A percentile compares a stretch with the other conserved stretches of the same genome.
Evolutionary conservation across 2,113 vertebrate species (phyloP).

Genomic region (Saguinus imperator): DNA sequence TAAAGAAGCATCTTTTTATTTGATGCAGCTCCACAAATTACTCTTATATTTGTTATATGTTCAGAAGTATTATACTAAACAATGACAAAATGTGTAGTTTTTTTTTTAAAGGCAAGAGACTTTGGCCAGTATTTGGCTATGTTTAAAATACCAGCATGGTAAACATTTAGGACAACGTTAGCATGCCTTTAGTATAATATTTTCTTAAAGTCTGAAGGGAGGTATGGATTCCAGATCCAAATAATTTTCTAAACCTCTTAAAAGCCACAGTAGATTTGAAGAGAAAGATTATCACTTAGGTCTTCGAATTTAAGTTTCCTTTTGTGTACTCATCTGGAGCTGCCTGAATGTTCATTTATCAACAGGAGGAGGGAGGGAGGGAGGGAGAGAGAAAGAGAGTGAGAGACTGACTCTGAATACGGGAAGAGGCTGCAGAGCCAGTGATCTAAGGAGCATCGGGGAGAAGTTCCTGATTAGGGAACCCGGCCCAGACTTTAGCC

Average conservation of each 20-base stretch:
- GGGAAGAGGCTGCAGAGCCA: not conserved
- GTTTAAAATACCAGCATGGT: not conserved
- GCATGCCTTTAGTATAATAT: not conserved
- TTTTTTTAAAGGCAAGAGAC: not conserved
- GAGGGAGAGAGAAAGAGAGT: not conserved
- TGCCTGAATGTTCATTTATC: conserved; percentile 43
- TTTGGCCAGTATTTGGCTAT: not conserved
- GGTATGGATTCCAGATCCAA: not conserved
- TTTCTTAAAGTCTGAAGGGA: not conserved
- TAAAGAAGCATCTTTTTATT: not conserved
- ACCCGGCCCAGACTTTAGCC: not conserved
- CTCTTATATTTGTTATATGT: not conserved
- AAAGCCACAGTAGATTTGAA: conserved; percentile 49
- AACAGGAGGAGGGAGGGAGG: not conserved
- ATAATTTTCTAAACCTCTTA: conserved; percentile 12
- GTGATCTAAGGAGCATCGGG: not conserved
- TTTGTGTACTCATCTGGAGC: not conserved
- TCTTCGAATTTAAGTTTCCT: conserved; percentile 49
- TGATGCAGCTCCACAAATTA: not conserved
- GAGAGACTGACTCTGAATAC: not conserved
- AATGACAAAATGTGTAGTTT: not conserved
- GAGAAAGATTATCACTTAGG: not conserved
- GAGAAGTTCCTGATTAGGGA: not conserved
- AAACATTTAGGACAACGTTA: not conserved
- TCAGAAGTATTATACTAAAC: not conserved